Evolutionary conservation across 1,140 invertebrate species (phyloP).

Genomic region (Drosophila busckii): DNA sequence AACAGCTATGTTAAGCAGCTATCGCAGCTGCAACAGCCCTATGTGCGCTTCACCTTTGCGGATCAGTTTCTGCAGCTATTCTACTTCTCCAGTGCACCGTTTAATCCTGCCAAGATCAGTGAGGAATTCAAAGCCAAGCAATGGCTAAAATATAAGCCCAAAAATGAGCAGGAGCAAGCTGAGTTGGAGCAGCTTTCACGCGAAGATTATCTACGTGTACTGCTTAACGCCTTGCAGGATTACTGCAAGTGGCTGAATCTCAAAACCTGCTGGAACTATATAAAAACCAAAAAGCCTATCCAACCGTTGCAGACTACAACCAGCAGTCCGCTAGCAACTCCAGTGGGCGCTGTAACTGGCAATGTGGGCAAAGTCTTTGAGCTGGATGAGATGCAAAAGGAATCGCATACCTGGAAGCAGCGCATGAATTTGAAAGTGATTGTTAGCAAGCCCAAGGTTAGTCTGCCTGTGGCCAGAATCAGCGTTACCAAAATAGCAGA

Average conservation of each 20-base stretch:
- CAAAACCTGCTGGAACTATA: slow-evolving; percentile 41
- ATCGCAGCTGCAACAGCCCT: slow-evolving; percentile 26
- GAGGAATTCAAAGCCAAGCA: slow-evolving; percentile 40
- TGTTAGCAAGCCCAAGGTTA: slow-evolving; percentile 35
- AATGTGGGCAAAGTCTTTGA: slow-evolving; percentile 49
- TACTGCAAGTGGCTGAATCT: slow-evolving; percentile 48
- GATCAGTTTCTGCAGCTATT: slow-evolving; percentile 56
- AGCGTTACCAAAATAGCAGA: slow-evolving; percentile 30
- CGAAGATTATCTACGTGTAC: slow-evolving; percentile 45
- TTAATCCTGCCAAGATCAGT: slow-evolving; percentile 40
- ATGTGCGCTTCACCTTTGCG: slow-evolving; percentile 50
- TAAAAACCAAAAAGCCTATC: slow-evolving; percentile 37
- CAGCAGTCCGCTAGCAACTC: slow-evolving; percentile 42
- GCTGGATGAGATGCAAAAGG: slow-evolving; percentile 54
- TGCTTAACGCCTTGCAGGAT: slow-evolving; percentile 42
- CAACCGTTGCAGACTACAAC: slow-evolving; percentile 39
- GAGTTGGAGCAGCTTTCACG: slow-evolving; percentile 48
- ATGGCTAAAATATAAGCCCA: slow-evolving; percentile 45
- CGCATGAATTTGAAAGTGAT: slow-evolving; percentile 46
- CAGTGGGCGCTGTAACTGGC: slow-evolving; percentile 37
- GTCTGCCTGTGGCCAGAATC: slow-evolving; percentile 47
- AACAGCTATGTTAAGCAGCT: slow-evolving; percentile 46
- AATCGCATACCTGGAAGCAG: slow-evolving; percentile 51
- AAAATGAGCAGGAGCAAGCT: slow-evolving; percentile 32
- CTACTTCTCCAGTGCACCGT: slow-evolving; percentile 28